Evolutionary conservation across 2,797 vertebrate genomes (phyloP).

Genomic region (Macrochelys suwanniensis): DNA sequence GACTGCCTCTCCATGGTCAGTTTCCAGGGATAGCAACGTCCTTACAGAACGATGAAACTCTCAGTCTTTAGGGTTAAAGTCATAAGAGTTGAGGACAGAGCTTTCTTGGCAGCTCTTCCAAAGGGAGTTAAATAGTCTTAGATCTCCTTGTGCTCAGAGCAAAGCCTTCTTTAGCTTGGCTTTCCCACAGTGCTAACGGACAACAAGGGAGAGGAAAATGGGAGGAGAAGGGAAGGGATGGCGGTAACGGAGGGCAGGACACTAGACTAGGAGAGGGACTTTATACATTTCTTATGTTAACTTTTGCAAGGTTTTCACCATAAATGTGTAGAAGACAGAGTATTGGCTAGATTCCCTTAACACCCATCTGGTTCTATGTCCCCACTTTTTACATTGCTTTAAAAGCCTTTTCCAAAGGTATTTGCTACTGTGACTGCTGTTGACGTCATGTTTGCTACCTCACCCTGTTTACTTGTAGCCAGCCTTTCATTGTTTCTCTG

Average conservation of each 20-base stretch:
- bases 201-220: too few relatives aligned
- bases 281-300: too few relatives aligned
- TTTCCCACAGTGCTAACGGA: too few relatives aligned
- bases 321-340: too few relatives aligned
- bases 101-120: neutral
- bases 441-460: neutral
- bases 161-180: neutral
- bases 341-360: too few relatives aligned
- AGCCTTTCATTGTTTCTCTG: neutral
- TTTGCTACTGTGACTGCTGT: neutral
- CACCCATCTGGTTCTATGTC: too few relatives aligned
- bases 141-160: neutral
- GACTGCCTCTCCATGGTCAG: neutral
- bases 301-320: too few relatives aligned
- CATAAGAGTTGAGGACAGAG: neutral
- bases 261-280: too few relatives aligned
- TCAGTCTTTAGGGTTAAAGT: neutral
- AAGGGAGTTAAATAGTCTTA: rapidly evolving
- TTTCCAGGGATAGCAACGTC: neutral
- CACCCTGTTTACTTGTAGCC: neutral
- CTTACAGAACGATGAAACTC: neutral
- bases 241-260: too few relatives aligned
- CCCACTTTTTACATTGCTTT: too few relatives aligned
- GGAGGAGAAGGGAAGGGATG: too few relatives aligned
- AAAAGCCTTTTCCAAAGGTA: neutral